A percentile compares a stretch with the other conserved stretches of the same genome.
These are phyloP conservation scores for Henricia sp. DNA, from an alignment of 53 echinoderm and acorn worm species.

Conservation along the genomic window DNA sequence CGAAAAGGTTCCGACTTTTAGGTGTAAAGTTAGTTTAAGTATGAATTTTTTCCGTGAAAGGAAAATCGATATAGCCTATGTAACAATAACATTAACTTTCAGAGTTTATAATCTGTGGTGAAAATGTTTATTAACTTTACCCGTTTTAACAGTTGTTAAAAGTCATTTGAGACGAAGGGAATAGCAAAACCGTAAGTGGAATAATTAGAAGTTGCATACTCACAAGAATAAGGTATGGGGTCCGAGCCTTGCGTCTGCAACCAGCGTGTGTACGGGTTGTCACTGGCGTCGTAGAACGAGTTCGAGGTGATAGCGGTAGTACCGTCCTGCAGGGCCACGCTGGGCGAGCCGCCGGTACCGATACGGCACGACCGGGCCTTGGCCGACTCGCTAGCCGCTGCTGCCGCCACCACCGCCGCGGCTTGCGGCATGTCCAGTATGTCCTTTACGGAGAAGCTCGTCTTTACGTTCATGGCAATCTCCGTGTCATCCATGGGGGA, in stretches of 20 bases:
- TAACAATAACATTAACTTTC: no score
- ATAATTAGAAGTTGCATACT: slow-evolving; percentile 48
- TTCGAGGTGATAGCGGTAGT: slow-evolving; percentile 26
- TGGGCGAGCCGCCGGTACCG: slow-evolving; percentile 58
- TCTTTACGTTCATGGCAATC: slow-evolving; percentile 92
- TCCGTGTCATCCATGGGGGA: slow-evolving; percentile 88
- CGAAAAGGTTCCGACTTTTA: no score
- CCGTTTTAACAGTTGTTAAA: no score
- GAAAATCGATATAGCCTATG: no score
- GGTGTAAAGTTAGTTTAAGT: no score
- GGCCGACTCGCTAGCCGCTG: slow-evolving; percentile 66
- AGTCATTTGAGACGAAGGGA: no score
- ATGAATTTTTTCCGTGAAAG: no score
- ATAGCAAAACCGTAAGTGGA: no score
- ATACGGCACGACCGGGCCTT: slow-evolving; percentile 64
- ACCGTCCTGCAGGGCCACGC: slow-evolving; percentile 42
- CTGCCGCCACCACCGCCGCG: slow-evolving; percentile 85
- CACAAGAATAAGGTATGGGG: slow-evolving; percentile 87
- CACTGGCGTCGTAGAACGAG: slow-evolving; percentile 87
- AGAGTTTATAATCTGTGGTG: no score
- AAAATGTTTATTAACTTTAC: no score
- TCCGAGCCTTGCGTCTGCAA: slow-evolving; percentile 92
- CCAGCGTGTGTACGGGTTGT: slow-evolving; percentile 98
- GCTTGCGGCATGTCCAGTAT: slow-evolving; percentile 95
- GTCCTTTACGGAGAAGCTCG: slow-evolving; percentile 98